These are phyloP conservation scores for Labroides dimidiatus DNA, from an alignment of 2,797 vertebrate genomes.

Conservation along the genomic window DNA sequence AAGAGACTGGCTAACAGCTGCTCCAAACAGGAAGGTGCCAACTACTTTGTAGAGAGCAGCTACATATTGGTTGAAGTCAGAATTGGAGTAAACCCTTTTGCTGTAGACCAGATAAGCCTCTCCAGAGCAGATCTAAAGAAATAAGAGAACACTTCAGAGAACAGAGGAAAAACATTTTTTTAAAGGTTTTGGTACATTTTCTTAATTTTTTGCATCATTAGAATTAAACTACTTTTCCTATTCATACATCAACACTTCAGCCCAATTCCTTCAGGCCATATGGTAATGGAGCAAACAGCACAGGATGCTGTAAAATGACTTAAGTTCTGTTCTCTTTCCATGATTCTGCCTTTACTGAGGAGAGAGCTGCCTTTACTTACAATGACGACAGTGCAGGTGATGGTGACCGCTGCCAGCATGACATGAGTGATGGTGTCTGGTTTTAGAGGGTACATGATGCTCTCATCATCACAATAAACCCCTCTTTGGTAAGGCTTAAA, in stretches of 20 bases:
- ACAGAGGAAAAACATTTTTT: neutral
- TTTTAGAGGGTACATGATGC: slow-evolving; percentile 91
- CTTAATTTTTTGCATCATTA: neutral
- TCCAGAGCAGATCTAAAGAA: slow-evolving; percentile 80
- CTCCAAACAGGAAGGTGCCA: slow-evolving; percentile 94
- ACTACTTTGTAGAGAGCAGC: slow-evolving; percentile 95
- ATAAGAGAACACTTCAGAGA: neutral
- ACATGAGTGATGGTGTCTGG: slow-evolving; percentile 91
- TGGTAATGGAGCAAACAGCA: slow-evolving; percentile 14
- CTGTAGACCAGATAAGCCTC: slow-evolving; percentile 92
- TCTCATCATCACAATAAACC: slow-evolving; percentile 91
- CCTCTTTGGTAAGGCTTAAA: slow-evolving; percentile 89
- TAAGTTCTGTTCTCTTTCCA: neutral
- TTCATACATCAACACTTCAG: fast-evolving
- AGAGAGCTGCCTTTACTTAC: slow-evolving; percentile 72
- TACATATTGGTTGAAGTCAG: slow-evolving; percentile 92
- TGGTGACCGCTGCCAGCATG: slow-evolving; percentile 90
- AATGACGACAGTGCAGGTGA: slow-evolving; percentile 88
- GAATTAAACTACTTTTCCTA: slow-evolving; percentile 8
- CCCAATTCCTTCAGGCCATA: neutral
- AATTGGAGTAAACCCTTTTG: slow-evolving; percentile 89
- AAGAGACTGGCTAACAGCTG: slow-evolving; percentile 92
- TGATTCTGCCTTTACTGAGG: slow-evolving; percentile 2
- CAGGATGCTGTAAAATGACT: slow-evolving; percentile 7
- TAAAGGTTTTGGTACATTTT: neutral